These are phyloP conservation scores for Rugalucina vietnamica DNA, from an alignment of 2,888 invertebrate species.

Conservation along the genomic window DNA sequence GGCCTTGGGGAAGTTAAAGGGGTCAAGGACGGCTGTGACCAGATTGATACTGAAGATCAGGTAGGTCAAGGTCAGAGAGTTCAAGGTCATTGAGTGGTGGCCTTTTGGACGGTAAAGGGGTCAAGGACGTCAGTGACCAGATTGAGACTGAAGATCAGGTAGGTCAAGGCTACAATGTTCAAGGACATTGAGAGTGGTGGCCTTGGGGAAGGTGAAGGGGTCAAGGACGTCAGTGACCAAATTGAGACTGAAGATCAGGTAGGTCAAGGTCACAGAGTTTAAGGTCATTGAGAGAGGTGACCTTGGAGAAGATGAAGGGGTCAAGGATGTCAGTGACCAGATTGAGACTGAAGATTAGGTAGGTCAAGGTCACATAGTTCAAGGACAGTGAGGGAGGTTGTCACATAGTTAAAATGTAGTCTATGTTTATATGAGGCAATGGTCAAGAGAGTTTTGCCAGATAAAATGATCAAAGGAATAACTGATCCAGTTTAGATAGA, in stretches of 20 bases:
- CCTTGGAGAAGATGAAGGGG: not conserved
- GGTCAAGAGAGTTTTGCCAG: too few relatives aligned
- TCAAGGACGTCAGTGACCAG: not conserved
- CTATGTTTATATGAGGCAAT: too few relatives aligned
- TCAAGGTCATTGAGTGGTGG: not conserved
- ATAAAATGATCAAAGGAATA: too few relatives aligned
- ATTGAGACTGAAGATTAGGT: constrained; percentile 93
- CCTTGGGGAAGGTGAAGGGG: constrained; percentile 95
- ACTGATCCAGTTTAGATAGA: too few relatives aligned
- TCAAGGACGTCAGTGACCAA: constrained; percentile 96
- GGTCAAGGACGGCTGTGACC: constrained; percentile 97
- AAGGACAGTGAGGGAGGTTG: too few relatives aligned
- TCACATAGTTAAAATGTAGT: too few relatives aligned
- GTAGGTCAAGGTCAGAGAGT: too few relatives aligned
- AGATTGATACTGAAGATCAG: constrained; percentile 93
- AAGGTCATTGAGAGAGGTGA: not conserved
- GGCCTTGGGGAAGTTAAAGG: constrained; percentile 97
- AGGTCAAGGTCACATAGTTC: not conserved
- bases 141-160: constrained; percentile 28
- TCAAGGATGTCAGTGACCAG: constrained; percentile 95
- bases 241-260: constrained; percentile 93
- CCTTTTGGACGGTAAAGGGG: not conserved
- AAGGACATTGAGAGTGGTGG: constrained; percentile 90
- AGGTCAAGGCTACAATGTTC: constrained; percentile 84
- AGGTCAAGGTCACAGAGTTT: too few relatives aligned